Evolutionary conservation across 2,888 invertebrate species (phyloP).

Genomic region (Diadegma fenestrale): DNA sequence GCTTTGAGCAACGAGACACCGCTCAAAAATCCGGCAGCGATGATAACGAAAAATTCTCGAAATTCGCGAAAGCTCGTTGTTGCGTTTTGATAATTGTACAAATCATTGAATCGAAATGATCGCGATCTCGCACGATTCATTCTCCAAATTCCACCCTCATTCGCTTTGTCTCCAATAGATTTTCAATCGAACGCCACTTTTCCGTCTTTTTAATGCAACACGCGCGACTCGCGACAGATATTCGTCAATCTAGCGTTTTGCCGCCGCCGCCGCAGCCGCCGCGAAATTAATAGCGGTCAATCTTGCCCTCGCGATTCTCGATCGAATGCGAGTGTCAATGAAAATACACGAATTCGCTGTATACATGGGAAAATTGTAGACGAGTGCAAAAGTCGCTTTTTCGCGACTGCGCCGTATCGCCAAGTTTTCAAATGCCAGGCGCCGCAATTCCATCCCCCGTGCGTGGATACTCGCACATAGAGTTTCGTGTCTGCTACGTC

Average conservation of each 20-base stretch:
- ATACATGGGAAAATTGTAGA: background rate
- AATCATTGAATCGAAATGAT: constrained; percentile 18
- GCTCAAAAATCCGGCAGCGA: constrained; percentile 29
- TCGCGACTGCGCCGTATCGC: constrained; percentile 60
- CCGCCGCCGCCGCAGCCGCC: no score
- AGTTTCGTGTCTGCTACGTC: background rate
- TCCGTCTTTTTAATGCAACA: no score
- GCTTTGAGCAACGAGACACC: constrained; percentile 12
- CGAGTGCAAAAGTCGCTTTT: background rate
- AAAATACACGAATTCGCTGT: background rate
- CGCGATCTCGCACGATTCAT: constrained; percentile 12
- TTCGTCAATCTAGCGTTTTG: no score
- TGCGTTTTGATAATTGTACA: constrained; percentile 17
- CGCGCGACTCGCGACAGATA: no score
- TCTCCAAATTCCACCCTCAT: background rate
- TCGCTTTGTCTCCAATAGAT: background rate
- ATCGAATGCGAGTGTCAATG: constrained; percentile 31
- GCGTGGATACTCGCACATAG: background rate
- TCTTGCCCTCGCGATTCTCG: constrained; percentile 23
- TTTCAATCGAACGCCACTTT: background rate
- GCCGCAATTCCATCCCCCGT: constrained; percentile 35
- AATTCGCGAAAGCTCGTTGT: constrained; percentile 12
- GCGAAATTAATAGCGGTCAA: no score
- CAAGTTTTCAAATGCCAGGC: constrained; percentile 51
- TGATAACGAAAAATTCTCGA: constrained; percentile 23